Evolutionary conservation across 2,797 vertebrate species (phyloP), one percentile per base, ranked within the genome.

Genomic region (Myotis pilosus): DNA sequence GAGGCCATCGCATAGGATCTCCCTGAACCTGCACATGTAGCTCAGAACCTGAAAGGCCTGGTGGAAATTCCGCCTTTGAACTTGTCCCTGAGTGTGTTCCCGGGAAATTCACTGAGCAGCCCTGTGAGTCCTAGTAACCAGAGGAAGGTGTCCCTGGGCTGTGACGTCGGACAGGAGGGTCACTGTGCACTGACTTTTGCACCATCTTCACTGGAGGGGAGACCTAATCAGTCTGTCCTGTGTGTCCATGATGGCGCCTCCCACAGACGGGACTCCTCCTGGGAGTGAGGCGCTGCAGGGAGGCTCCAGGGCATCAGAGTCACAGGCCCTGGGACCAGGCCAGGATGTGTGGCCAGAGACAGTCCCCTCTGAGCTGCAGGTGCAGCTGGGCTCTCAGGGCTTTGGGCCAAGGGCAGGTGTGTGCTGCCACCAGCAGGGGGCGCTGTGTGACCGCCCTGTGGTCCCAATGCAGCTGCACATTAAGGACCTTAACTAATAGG

Each of bases 391-490:
- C 19, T 6, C 33, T 69, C 66, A 69, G 19, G 33, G 33, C 19
- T 69, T 11, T 69, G 33, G 66, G 66, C 20, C 19, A 23, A 36
- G 66, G 22, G 55, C 20, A 8, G 20, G 55, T 57, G 55, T 57
- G 20, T 57, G 55, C 22, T 57, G 55, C 22, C 20, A 38, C 33
- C 66, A 38, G 4, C 19, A 69, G 66, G 66, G 2, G 66, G 19
- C 5, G 1, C 19, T 38, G 19, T 20, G 36, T 4, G 19, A 38
- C 20, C 0, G 0, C 10, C 9, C 33, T 2, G 66, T 20, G 22
- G 66, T 22, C 9, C 36, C 33, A 12, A 12, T 5, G 8, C 2
- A 69, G 33, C 22, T 69, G 66, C 33, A 11, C 8, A 20, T 17
- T 41, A 2, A 41, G 41, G 41, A 41, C 41, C 8, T 41, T 8